phyloP scores from a whole-genome alignment of 2,888 invertebrate species.

The Agapetus fuscipes region DNA sequence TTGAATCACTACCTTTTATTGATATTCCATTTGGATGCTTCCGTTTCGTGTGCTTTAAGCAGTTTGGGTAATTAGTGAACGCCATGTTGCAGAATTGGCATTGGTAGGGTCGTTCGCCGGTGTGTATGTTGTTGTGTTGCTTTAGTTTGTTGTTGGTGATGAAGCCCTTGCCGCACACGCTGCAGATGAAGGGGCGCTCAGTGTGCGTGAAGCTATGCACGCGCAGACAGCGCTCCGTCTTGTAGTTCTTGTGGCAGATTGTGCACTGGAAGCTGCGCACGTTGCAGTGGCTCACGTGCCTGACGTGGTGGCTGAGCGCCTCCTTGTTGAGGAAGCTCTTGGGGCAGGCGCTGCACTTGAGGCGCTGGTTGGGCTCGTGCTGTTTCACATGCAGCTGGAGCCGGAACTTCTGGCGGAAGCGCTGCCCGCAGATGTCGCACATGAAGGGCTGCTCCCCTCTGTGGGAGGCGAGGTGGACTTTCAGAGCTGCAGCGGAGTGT shows the following conservation, averaged over 20 bases:
- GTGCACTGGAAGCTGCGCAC: constrained; percentile 5
- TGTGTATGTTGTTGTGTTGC: constrained; percentile 50
- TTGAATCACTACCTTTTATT: no score
- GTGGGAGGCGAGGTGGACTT: constrained; percentile 6
- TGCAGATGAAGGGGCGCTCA: constrained; percentile 44
- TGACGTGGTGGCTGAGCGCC: constrained; percentile 2
- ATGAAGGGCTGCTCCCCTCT: constrained; percentile 1
- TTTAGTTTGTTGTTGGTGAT: constrained; percentile 48
- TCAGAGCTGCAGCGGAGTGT: constrained; percentile 2
- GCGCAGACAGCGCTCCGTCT: constrained; percentile 31
- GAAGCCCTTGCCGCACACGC: constrained; percentile 47
- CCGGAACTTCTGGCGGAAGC: constrained; percentile 6
- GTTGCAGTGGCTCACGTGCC: not conserved
- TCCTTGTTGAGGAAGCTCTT: constrained; percentile 3
- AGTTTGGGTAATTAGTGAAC: constrained; percentile 51
- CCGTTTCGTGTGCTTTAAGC: constrained; percentile 48
- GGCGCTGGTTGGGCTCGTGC: not conserved
- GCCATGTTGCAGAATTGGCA: constrained; percentile 49
- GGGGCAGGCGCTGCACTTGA: constrained; percentile 6
- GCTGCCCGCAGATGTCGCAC: constrained; percentile 9
- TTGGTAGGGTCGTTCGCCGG: constrained; percentile 45
- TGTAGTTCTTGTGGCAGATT: constrained; percentile 6
- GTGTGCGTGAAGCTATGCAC: constrained; percentile 46
- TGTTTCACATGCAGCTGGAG: constrained; percentile 25
- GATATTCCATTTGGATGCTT: constrained; percentile 33